These are phyloP conservation scores for Dendrolimus pini DNA, from an alignment of 2,888 invertebrate species.

Conservation along the genomic window DNA sequence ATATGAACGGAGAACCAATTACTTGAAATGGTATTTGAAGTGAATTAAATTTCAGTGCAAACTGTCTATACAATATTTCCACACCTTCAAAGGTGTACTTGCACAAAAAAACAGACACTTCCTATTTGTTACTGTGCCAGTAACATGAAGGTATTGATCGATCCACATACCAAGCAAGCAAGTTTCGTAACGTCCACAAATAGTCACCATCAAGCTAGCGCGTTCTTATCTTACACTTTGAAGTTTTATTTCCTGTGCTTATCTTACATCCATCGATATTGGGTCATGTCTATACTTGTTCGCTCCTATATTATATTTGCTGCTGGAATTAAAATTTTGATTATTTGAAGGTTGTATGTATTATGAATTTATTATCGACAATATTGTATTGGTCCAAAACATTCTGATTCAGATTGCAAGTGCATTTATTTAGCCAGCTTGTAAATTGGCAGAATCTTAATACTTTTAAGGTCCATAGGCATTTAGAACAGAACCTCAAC, in stretches of 20 bases:
- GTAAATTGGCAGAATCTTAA: no score
- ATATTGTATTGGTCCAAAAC: no score
- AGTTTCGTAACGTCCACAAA: constrained; percentile 31
- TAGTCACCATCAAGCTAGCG: constrained; percentile 22
- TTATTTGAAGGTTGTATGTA: not conserved
- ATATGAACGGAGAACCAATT: no score
- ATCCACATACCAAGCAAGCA: not conserved
- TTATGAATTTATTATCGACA: no score
- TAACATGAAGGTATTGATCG: not conserved
- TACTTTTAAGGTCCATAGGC: no score
- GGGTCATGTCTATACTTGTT: constrained; percentile 31
- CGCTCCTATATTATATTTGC: not conserved
- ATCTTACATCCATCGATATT: constrained; percentile 34
- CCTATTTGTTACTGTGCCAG: not conserved
- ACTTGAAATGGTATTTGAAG: no score
- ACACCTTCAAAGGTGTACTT: not conserved
- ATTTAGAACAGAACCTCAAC: no score
- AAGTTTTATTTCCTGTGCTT: constrained; percentile 66
- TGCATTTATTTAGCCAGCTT: no score
- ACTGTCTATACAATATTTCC: not conserved
- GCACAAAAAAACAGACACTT: not conserved
- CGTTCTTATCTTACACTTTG: constrained; percentile 47
- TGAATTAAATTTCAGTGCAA: no score
- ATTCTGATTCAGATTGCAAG: no score
- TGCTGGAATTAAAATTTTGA: not conserved